Conservation (phyloP, 2,113 vertebrate species). For the Tyrannus savana region DNA sequence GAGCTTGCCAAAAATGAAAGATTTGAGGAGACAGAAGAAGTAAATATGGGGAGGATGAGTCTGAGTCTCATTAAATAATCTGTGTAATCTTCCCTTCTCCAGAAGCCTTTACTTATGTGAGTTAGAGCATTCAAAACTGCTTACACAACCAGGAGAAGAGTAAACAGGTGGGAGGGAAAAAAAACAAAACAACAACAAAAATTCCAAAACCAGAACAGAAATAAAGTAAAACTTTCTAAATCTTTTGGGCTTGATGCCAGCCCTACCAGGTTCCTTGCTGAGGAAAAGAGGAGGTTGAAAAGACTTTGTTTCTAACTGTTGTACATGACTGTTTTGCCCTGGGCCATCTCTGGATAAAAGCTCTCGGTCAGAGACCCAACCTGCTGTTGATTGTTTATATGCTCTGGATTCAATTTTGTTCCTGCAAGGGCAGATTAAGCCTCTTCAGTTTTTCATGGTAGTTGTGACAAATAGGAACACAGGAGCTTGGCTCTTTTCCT, state of each 20-base stretch:
- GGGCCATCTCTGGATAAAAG: background rate
- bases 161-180: background rate
- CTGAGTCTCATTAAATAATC: background rate
- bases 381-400: background rate
- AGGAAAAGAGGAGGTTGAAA: background rate
- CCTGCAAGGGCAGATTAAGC: background rate
- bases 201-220: background rate
- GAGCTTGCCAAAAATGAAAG: background rate
- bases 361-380: background rate
- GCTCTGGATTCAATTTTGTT: background rate
- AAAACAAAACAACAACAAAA: background rate
- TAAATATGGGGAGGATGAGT: background rate
- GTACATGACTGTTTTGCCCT: background rate
- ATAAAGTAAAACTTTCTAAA: background rate
- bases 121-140: background rate
- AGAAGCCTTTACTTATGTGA: background rate
- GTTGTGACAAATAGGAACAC: slow-evolving; percentile 34
- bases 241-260: background rate
- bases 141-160: background rate
- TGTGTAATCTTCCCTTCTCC: background rate
- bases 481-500: background rate
- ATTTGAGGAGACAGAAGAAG: background rate
- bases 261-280: background rate
- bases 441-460: background rate
- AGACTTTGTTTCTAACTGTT: background rate